These are phyloP conservation scores for Sycophaga agraensis DNA, from an alignment of 1,140 invertebrate species.

Conservation along the genomic window DNA sequence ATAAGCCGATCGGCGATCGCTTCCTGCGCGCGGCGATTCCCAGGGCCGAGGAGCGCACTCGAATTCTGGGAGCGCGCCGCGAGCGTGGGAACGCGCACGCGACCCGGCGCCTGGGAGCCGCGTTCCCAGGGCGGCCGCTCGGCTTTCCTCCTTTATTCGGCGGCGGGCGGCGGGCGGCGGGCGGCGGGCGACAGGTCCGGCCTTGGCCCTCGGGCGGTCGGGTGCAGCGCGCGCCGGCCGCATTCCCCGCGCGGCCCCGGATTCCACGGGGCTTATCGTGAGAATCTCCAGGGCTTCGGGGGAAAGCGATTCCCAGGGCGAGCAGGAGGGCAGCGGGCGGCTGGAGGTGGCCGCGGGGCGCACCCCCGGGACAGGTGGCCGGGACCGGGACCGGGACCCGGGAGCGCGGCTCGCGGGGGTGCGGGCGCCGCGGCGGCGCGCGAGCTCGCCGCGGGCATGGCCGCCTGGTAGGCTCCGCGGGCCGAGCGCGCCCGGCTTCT, in stretches of 20 bases:
- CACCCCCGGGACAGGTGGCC: too few relatives aligned
- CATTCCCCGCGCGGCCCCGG: too few relatives aligned
- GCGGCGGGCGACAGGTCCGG: constrained; percentile 32
- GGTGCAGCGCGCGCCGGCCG: too few relatives aligned
- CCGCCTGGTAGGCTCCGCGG: background rate
- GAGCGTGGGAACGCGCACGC: too few relatives aligned
- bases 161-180: constrained; percentile 37
- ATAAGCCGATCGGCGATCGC: too few relatives aligned
- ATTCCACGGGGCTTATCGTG: constrained; percentile 41
- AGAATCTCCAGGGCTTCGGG: constrained; percentile 52
- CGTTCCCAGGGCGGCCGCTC: too few relatives aligned
- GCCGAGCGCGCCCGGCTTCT: background rate
- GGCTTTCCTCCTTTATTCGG: too few relatives aligned
- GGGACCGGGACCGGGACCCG: too few relatives aligned
- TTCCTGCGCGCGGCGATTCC: background rate
- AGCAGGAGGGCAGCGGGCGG: constrained; percentile 44
- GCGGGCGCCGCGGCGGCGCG: too few relatives aligned
- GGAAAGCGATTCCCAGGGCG: constrained; percentile 52
- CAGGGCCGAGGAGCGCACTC: background rate
- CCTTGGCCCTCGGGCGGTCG: background rate
- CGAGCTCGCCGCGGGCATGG: background rate
- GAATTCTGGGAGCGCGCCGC: too few relatives aligned
- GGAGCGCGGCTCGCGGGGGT: too few relatives aligned
- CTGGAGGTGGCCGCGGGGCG: constrained; percentile 34
- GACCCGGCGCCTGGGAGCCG: too few relatives aligned